A percentile compares a stretch with the other conserved stretches of the same genome.
phyloP scores from a whole-genome alignment of 2,888 invertebrate species.

The Taenaris catops region DNA sequence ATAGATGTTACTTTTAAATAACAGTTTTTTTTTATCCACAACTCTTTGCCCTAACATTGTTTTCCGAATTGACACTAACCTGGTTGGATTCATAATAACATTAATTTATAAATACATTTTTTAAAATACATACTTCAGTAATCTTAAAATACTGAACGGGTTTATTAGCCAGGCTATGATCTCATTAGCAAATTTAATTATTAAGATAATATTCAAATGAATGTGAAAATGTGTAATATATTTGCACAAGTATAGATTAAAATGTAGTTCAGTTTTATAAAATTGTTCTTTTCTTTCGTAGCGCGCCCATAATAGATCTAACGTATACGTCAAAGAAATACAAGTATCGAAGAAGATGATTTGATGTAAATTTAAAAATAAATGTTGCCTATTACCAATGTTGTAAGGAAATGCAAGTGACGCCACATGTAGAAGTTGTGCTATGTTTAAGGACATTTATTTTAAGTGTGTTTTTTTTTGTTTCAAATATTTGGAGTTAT shows the following conservation, averaged over 20 bases:
- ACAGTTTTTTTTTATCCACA: background rate
- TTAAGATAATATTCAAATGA: background rate
- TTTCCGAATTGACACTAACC: too few species aligned
- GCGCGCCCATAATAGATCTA: constrained; percentile 71
- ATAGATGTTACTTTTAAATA: background rate
- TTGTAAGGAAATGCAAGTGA: constrained; percentile 32
- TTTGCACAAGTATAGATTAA: too few species aligned
- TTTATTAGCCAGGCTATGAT: background rate
- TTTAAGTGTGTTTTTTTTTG: constrained; percentile 50
- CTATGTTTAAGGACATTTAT: constrained; percentile 45
- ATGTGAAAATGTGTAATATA: too few species aligned
- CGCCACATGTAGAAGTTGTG: constrained; percentile 52
- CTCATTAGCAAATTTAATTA: background rate
- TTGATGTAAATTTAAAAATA: constrained; percentile 27
- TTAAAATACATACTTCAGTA: background rate
- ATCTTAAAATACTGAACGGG: background rate
- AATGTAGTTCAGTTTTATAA: constrained; percentile 7
- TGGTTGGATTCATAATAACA: too few species aligned
- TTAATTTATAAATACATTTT: too few species aligned
- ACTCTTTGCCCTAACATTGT: too few species aligned
- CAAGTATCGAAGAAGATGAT: constrained; percentile 67
- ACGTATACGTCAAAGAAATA: constrained; percentile 64
- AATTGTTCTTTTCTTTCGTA: constrained; percentile 55
- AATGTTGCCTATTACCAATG: constrained; percentile 16
- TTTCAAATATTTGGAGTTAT: constrained; percentile 54